Evolutionary conservation across 2,888 invertebrate species (phyloP).

Genomic region (Tinea pellionella): DNA sequence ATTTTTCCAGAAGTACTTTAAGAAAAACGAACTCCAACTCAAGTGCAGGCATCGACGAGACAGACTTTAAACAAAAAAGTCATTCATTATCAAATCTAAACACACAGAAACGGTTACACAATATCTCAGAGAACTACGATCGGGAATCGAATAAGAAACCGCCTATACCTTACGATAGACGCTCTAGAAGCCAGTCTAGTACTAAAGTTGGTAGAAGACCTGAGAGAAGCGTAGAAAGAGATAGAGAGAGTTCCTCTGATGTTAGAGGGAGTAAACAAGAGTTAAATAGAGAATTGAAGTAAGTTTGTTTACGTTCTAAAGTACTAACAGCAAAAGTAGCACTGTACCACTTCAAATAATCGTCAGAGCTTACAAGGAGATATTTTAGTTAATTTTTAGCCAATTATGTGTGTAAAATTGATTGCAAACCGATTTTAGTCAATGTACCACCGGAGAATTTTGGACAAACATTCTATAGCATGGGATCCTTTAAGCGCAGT

Average conservation of each 20-base stretch:
- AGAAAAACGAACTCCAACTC: slow-evolving; percentile 57
- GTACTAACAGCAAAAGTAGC: no score
- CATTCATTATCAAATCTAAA: slow-evolving; percentile 54
- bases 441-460: no score
- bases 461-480: no score
- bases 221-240: slow-evolving; percentile 17
- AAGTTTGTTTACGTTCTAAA: slow-evolving; percentile 22
- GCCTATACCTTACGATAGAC: slow-evolving; percentile 52
- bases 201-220: slow-evolving; percentile 40
- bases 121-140: slow-evolving; percentile 61
- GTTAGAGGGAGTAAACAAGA: slow-evolving; percentile 49
- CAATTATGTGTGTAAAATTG: no score
- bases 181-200: slow-evolving; percentile 57
- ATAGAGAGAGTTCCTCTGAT: slow-evolving; percentile 27
- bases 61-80: slow-evolving; percentile 52
- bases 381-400: no score
- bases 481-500: no score
- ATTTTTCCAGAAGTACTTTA: slow-evolving; percentile 28
- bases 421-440: no score
- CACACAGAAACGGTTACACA: slow-evolving; percentile 54
- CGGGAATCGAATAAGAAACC: slow-evolving; percentile 43
- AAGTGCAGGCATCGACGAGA: slow-evolving; percentile 52
- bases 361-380: no score
- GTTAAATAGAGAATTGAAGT: slow-evolving; percentile 50
- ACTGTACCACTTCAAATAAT: no score